These are phyloP conservation scores for Pentamera pediparva DNA, from an alignment of 53 echinoderm and acorn worm genomes.

Conservation along the genomic window DNA sequence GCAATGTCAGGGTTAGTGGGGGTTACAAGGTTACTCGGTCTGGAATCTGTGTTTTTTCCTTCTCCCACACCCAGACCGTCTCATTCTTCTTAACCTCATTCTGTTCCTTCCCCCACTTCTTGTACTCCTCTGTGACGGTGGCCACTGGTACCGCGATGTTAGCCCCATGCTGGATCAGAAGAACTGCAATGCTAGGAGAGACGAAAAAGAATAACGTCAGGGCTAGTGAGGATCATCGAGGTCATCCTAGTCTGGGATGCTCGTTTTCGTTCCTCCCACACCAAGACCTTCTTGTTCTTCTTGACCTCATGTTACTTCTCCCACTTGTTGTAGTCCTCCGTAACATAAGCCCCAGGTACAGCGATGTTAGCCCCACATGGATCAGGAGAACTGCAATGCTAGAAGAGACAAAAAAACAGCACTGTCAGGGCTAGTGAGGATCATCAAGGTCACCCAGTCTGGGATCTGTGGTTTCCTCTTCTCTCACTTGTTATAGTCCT, in stretches of 20 bases:
- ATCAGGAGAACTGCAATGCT: conserved; percentile 17
- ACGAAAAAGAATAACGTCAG: too few species aligned
- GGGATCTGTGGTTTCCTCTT: neutral
- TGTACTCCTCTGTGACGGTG: neutral
- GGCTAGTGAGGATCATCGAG: conserved; percentile 44
- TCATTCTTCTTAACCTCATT: neutral
- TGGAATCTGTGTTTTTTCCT: neutral
- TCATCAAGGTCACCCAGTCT: too few species aligned
- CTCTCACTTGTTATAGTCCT: neutral
- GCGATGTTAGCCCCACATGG: conserved; percentile 11
- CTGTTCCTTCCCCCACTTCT: neutral
- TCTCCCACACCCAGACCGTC: neutral
- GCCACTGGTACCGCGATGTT: conserved; percentile 8
- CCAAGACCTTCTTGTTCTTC: conserved; percentile 47
- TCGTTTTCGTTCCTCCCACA: conserved; percentile 54
- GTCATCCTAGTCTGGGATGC: neutral
- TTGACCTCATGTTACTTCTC: conserved; percentile 22
- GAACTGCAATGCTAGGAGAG: conserved; percentile 10
- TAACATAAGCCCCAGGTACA: neutral
- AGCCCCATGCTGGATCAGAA: conserved; percentile 18
- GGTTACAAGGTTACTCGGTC: too few species aligned
- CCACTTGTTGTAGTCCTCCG: conserved; percentile 13
- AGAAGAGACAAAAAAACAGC: neutral
- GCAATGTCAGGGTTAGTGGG: too few species aligned
- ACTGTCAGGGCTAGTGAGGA: too few species aligned